Evolutionary conservation across 2,797 vertebrate species (phyloP), one percentile per base, ranked within the genome.

Genomic region (Tenualosa ilisha): DNA sequence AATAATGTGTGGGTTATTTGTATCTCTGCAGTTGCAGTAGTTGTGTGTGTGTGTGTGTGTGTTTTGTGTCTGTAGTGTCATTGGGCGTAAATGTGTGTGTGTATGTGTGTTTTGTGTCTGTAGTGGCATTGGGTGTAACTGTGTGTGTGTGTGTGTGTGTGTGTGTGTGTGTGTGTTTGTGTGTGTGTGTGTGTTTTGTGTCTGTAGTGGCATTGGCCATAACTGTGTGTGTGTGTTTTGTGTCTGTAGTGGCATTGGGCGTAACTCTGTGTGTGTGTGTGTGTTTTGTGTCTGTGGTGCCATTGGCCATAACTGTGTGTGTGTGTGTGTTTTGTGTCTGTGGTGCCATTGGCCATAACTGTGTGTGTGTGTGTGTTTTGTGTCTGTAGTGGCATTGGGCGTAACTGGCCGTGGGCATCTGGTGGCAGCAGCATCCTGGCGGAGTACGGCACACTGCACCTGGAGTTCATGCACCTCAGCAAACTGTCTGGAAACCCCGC

Each of bases 351-450:
- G 46, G 46, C 1, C 46, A 1, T 46, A 46, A 46, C 46, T 65
- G 61, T n/a, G 61, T 24, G 59, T 22, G 59, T 31, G 63, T 65
- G 63, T 4, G 15, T 84, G 31, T 13, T 37, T 37, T 6, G 72
- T 81, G 88, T 54, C 37, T 75, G 12, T 87, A 99, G 98, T 85
- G 98, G 98, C 1, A 96, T 99, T 0, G 98, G 98, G 81, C 96
- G 97, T 84, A 99, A 99, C 90, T 99, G 98, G 98, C 98, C 98
- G 0, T 99, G 98, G 98, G 98, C 98, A 0, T 99, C 98, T 0
- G 98, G 98, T 0, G 98, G 98, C 91, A 99, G 98, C 96, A 99
- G 98, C 90, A 99, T 99, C 93, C 96, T 99, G 92, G 98, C 98
- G 2, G 98, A 99, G 91, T 99, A 99, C 84, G 98, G 98, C 86